Evolutionary conservation across 2,888 invertebrate species (phyloP), one percentile per base, ranked within the genome.

Genomic region (Diaperis boleti): DNA sequence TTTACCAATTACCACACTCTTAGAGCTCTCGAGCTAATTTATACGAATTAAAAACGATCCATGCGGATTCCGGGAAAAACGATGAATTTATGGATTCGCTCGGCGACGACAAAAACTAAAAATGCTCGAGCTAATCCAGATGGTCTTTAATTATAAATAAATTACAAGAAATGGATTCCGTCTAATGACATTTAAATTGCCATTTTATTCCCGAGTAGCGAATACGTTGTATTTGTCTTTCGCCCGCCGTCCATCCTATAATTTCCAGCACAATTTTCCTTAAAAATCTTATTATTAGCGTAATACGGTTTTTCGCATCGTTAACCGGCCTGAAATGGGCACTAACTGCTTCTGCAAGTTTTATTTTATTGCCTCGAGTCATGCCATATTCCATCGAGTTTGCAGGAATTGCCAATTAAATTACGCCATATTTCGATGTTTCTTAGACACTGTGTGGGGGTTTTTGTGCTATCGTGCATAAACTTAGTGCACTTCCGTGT

Each of bases 301-400:
- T 66, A 63, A 68, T 71, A 72, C 69, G 60, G 69, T 73, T 73
- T 73, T 69, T 72, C 72, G 73, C 73, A 70, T 73, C 72, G 73
- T 73, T 73, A 73, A 72, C 73, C 69, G 67, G 70, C 70, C 64
- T 67, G 69, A 70, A 72, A 72, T 72, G 70, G 66, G 69, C 63
- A 70, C 66, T 69, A 69, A 67, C 69, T 69, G 69, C 64, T 69
- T 69, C 67, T 66, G 67, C 45, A 17, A 8, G 17, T 13, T 59
- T 65, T 57, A 42, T 52, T 63, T 64, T 66, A 72, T 71, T 72
- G 67, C 69, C 64, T 41, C 31, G 8, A 56, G 70, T 64, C 69
- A 69, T 67, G 69, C 65, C 59, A 70, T 18, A 7, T 50, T 33
- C 15, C 44, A 26, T n/a, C n/a, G 18, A 7, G n/a, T 17, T 54